Evolutionary conservation across 2,113 vertebrate species (phyloP).

Genomic region (Cottus gobio): DNA sequence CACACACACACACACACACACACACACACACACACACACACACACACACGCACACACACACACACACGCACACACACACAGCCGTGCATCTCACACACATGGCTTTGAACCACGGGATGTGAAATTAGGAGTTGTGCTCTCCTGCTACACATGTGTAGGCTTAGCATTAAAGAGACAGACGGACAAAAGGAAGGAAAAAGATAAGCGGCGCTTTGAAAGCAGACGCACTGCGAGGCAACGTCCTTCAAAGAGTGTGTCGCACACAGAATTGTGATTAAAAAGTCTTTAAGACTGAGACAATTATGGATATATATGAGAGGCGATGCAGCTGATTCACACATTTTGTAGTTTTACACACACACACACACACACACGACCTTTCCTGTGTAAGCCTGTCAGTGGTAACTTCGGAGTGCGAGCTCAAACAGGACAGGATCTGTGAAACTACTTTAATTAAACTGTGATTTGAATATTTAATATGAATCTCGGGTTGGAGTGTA

Average conservation of each 20-base stretch:
- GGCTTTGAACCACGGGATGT: constrained; percentile 62
- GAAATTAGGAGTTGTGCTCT: constrained; percentile 63
- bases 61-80: constrained; percentile 32
- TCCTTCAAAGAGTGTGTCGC: constrained; percentile 74
- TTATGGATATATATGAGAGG: constrained; percentile 59
- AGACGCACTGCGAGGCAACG: constrained; percentile 72
- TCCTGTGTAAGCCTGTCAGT: constrained; percentile 22
- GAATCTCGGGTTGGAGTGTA: neutral
- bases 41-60: constrained; percentile 21
- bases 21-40: neutral
- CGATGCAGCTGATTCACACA: constrained; percentile 53
- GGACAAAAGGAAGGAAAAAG: constrained; percentile 52
- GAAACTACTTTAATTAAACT: constrained; percentile 20
- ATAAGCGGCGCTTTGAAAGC: constrained; percentile 63
- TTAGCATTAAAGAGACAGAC: constrained; percentile 64
- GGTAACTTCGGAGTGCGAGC: constrained; percentile 30
- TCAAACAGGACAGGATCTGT: constrained; percentile 20
- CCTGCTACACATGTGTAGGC: constrained; percentile 61
- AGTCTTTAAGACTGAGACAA: constrained; percentile 53
- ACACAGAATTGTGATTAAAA: constrained; percentile 71
- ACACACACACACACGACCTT: constrained; percentile 16
- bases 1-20: constrained; percentile 1
- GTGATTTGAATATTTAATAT: neutral
- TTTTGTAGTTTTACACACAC: constrained; percentile 16
- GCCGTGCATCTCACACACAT: neutral